Evolutionary conservation across 2,797 vertebrate genomes (phyloP), one percentile per base, ranked within the genome.

Genomic region (Cygnus olor): DNA sequence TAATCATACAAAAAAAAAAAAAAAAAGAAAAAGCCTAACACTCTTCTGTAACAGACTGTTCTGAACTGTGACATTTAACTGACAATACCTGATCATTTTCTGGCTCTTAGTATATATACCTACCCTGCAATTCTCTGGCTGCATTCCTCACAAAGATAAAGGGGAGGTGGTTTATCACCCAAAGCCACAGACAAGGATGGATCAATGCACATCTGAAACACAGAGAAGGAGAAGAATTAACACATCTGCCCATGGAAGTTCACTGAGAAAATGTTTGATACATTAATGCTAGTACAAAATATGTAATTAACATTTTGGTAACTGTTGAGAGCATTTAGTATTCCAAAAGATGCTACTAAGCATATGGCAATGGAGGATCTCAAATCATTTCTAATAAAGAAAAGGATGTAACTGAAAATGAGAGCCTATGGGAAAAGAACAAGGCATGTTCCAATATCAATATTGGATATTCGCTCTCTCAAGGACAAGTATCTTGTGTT

Each of bases 121-220:
- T 98, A 99, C 99, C 99, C 99, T 80, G 99, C 98, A 95, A 99
- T 99, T 97, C 99, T 99, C 97, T 99, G 99, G 97, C 99, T 99
- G 98, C 99, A 99, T 97, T 99, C 99, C 97, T 99, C 99, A 94
- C 99, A 99, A 93, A 99, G 99, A 93, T 99, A 99, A 38, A 99
- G 96, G 27, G 99, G 99, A 82, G 99, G 99, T 38, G 99, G 99
- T 71, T 99, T 99, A 98, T 99, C 99, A 97, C 99, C 99, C 97
- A 99, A 97, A 94, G 99, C 99, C 94, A 99, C 99, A 28, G 99
- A 99, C 83, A 99, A 98, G 56, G 99, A 99, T 15, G 99, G 99
- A 94, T 99, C 99, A 96, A 99, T 99, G 94, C 99, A 99, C 99
- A 99, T 99, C 99, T 99, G 98, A 96, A 98, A 98, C 36, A 92